A percentile compares a stretch with the other conserved stretches of the same genome.
phyloP scores from a whole-genome alignment of 2,888 invertebrate genomes.

The Rhyacophila evoluta region DNA sequence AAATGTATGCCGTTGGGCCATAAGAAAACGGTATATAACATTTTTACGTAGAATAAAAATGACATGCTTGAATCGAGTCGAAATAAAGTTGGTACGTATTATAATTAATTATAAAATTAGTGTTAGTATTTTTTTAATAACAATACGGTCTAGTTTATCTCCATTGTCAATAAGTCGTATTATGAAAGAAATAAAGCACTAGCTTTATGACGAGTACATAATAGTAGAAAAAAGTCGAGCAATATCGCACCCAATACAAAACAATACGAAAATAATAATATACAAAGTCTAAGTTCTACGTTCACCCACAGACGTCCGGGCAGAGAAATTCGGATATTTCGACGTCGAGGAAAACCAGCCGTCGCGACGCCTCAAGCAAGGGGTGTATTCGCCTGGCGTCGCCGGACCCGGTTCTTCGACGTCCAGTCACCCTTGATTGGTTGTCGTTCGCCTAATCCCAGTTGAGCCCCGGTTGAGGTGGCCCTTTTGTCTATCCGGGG shows the following conservation, averaged over 20 bases:
- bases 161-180: neutral
- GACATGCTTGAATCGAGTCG: too few relatives aligned
- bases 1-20: too few relatives aligned
- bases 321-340: neutral
- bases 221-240: constrained; percentile 8
- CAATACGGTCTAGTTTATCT: too few relatives aligned
- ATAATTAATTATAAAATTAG: too few relatives aligned
- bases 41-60: too few relatives aligned
- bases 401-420: constrained; percentile 54
- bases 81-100: too few relatives aligned
- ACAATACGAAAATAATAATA: constrained; percentile 27
- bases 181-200: neutral
- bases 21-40: too few relatives aligned
- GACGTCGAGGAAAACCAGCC: constrained; percentile 27
- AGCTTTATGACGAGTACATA: neutral
- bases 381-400: constrained; percentile 42
- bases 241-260: constrained; percentile 39
- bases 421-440: constrained; percentile 77
- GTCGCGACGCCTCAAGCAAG: constrained; percentile 38
- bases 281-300: constrained; percentile 46
- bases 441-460: constrained; percentile 78
- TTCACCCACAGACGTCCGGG: constrained; percentile 31
- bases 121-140: too few relatives aligned
- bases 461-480: constrained; percentile 75
- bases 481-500: constrained; percentile 70